These are phyloP conservation scores for Mastacembelus armatus DNA, from an alignment of 2,797 vertebrate genomes.

Conservation along the genomic window DNA sequence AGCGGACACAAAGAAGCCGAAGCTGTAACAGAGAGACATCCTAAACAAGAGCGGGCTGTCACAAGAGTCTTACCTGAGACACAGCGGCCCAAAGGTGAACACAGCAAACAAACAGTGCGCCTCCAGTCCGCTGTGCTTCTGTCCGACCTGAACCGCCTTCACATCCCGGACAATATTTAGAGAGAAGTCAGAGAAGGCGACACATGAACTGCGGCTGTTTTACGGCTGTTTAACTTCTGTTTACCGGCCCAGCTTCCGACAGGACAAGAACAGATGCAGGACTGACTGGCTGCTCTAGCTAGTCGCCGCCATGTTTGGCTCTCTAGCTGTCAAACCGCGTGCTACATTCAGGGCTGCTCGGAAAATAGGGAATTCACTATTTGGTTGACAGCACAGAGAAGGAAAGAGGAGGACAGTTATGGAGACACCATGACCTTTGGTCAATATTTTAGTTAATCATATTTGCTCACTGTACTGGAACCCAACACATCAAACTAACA, in stretches of 20 bases:
- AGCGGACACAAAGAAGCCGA: constrained; percentile 15
- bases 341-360: constrained; percentile 56
- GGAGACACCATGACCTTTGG: too few relatives aligned
- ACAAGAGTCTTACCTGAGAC: constrained; percentile 68
- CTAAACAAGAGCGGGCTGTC: not conserved
- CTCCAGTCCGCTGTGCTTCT: constrained; percentile 4
- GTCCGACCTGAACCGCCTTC: not conserved
- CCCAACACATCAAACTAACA: not conserved
- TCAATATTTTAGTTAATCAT: too few relatives aligned
- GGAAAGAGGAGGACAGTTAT: too few relatives aligned
- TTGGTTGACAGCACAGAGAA: too few relatives aligned
- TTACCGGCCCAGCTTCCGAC: constrained; percentile 35
- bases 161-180: constrained; percentile 1
- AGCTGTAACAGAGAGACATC: constrained; percentile 11
- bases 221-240: too few relatives aligned
- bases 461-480: not conserved
- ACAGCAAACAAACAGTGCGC: constrained; percentile 5
- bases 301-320: constrained; percentile 79
- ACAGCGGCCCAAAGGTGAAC: constrained; percentile 41
- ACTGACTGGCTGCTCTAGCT: constrained; percentile 28
- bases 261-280: constrained; percentile 7
- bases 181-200: not conserved
- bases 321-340: constrained; percentile 66
- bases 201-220: not conserved
- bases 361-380: too few relatives aligned